Percentiles rank a stretch among this genome's conserved stretches.
Conservation (phyloP, 1,140 invertebrate species). For the Zaprionus inermis region DNA sequence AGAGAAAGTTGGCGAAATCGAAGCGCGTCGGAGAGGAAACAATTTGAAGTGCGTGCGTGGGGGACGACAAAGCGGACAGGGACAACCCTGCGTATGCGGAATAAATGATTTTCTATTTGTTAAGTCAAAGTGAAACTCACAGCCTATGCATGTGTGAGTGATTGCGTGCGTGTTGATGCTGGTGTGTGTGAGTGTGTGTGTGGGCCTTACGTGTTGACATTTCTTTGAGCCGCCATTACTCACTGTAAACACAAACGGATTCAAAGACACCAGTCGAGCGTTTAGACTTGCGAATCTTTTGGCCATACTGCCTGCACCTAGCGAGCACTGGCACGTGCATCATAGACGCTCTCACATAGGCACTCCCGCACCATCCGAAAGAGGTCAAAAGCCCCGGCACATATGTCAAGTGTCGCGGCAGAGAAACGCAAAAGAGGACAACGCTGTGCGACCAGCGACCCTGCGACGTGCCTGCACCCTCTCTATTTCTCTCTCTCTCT, state of each 20-base stretch:
- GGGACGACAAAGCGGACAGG: constrained; percentile 22
- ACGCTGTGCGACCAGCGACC: constrained; percentile 35
- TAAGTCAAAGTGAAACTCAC: constrained; percentile 79
- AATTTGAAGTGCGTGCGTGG: constrained; percentile 15
- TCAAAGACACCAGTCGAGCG: constrained; percentile 66
- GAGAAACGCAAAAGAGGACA: constrained; percentile 40
- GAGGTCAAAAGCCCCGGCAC: constrained; percentile 76
- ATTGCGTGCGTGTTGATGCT: constrained; percentile 3
- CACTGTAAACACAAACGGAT: constrained; percentile 54
- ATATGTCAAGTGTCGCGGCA: constrained; percentile 74
- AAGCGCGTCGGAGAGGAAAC: constrained; percentile 58
- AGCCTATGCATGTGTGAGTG: constrained; percentile 35
- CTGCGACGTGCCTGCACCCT: constrained; percentile 21
- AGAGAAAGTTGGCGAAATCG: constrained; percentile 51
- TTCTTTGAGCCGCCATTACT: constrained; percentile 78
- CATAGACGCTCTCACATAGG: constrained; percentile 18
- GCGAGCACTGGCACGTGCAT: constrained; percentile 26
- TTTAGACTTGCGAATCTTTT: constrained; percentile 71
- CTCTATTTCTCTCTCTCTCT: background rate
- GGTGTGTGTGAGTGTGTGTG: constrained; percentile 17
- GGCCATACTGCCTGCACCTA: constrained; percentile 44
- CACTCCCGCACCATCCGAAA: constrained; percentile 41
- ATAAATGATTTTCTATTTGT: constrained; percentile 82
- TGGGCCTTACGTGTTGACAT: constrained; percentile 74
- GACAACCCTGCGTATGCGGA: constrained; percentile 61